These are phyloP conservation scores for Periophthalmodon schlosseri DNA, from an alignment of 2,113 vertebrate species.

Conservation along the genomic window DNA sequence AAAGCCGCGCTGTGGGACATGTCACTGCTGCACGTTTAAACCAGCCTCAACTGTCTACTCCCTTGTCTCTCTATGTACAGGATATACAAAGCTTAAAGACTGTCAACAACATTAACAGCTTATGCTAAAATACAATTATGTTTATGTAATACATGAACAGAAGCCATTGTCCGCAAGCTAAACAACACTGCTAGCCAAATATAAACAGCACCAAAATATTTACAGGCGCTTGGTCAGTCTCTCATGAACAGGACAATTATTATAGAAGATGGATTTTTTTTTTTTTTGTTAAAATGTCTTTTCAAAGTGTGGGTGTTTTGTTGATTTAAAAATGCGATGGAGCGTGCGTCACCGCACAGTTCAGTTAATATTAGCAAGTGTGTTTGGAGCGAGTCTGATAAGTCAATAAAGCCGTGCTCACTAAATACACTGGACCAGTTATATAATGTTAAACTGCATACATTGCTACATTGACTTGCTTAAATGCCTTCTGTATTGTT, in stretches of 20 bases:
- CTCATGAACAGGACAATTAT: slow-evolving; percentile 29
- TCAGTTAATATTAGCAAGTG: slow-evolving; percentile 7
- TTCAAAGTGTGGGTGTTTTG: slow-evolving; percentile 31
- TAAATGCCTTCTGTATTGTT: background rate
- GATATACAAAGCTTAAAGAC: slow-evolving; percentile 1
- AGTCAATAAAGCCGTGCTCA: background rate
- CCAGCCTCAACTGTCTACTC: background rate
- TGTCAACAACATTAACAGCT: background rate
- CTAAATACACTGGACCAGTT: background rate
- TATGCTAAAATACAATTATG: background rate
- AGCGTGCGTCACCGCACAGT: slow-evolving; percentile 13
- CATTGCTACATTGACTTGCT: background rate
- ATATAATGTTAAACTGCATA: background rate
- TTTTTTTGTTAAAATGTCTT: slow-evolving; percentile 17
- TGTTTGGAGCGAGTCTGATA: background rate
- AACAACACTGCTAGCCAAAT: slow-evolving; percentile 17
- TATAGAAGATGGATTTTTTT: slow-evolving; percentile 16
- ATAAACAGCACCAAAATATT: slow-evolving; percentile 34
- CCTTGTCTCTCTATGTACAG: background rate
- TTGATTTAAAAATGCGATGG: slow-evolving; percentile 29
- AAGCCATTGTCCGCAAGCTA: slow-evolving; percentile 9
- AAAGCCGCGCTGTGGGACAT: background rate
- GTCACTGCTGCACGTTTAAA: background rate
- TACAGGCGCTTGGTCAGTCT: background rate
- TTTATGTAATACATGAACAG: background rate